phyloP scores from a whole-genome alignment of 92 coral and sea anemone genomes.

The Actinernus sp. region DNA sequence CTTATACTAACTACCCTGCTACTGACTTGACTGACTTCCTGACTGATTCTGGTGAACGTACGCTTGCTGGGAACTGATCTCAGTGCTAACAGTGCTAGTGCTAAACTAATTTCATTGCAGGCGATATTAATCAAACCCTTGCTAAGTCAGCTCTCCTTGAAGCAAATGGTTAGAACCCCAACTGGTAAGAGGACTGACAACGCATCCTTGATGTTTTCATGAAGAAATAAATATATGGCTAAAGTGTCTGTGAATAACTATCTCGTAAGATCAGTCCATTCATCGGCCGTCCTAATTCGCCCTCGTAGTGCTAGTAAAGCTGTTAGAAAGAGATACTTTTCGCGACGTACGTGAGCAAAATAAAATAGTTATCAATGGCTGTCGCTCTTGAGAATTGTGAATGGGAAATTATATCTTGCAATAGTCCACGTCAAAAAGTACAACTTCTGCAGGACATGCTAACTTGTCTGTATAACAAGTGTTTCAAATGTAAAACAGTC shows the following conservation, averaged over 20 bases:
- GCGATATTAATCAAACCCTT: conserved; percentile 53
- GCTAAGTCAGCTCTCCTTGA: conserved; percentile 26
- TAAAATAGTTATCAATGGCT: conserved; percentile 48
- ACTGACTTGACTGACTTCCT: conserved; percentile 42
- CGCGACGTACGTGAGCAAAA: conserved; percentile 56
- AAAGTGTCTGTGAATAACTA: conserved; percentile 38
- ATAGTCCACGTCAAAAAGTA: conserved; percentile 3
- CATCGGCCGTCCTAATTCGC: conserved; percentile 16
- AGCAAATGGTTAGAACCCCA: conserved; percentile 43
- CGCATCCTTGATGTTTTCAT: conserved; percentile 62
- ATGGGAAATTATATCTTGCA: conserved; percentile 20
- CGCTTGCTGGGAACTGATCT: conserved; percentile 9
- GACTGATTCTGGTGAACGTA: conserved; percentile 49
- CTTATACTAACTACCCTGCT: conserved; percentile 22
- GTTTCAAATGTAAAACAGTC: conserved; percentile 51
- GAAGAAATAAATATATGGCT: conserved; percentile 45
- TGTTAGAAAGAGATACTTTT: conserved; percentile 23
- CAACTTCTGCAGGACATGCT: conserved; percentile 14
- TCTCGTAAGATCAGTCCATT: conserved; percentile 59
- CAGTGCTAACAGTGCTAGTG: neutral
- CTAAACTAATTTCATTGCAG: conserved; percentile 53
- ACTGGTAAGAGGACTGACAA: conserved; percentile 50
- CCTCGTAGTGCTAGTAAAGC: conserved; percentile 32
- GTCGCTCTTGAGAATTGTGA: conserved; percentile 14
- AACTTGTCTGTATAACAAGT: conserved; percentile 16